Base-by-base conservation (phyloP, 2,888 invertebrate species). In the Sphaerophoria rueppellii region DNA sequence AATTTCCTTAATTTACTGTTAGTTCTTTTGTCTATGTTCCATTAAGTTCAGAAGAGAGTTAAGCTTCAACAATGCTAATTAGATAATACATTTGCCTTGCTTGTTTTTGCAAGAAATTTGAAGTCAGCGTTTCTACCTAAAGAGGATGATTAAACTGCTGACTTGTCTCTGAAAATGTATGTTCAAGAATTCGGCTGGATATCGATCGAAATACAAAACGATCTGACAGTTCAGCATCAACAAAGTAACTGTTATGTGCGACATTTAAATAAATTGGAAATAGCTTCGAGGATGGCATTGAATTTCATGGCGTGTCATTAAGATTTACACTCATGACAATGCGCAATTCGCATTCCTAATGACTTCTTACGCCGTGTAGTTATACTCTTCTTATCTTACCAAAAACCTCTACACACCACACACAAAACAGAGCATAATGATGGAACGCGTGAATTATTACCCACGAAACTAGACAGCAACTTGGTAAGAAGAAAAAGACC, bases 201-300 rank as follows among this genome's bases (percentile, higher is more conserved):
- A n/a, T n/a, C n/a, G n/a, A n/a, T n/a, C n/a, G n/a, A n/a, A n/a
- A n/a, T n/a, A n/a, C n/a, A n/a, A n/a, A n/a, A n/a, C n/a, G n/a
- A n/a, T n/a, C n/a, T n/a, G n/a, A 24, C 24, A 24, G 24, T 24
- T 24, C 24, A 24, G 2, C 1, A 24, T 24, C 24, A 65, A n/a
- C 46, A 12, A 32, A 16, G 16, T 54, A 75, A 79, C 82, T 71
- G 82, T 79, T 79, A 48, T 75, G 65, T 54, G 37, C 60, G 24
- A 24, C 82, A 79, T 75, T 74, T 74, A 70, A 63, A 52, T 75
- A 58, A 58, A 75, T 79, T 55, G 14, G n/a, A n/a, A 77, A 54
- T 63, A 14, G n/a, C 37, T 55, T 61, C 60, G 50, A 40, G 50
- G 72, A 63, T 58, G 12, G 40, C 65, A 60, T 46, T 75, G 50